Conservation (phyloP, 2,797 vertebrate species). For the Mormyrops boulengeri region DNA sequence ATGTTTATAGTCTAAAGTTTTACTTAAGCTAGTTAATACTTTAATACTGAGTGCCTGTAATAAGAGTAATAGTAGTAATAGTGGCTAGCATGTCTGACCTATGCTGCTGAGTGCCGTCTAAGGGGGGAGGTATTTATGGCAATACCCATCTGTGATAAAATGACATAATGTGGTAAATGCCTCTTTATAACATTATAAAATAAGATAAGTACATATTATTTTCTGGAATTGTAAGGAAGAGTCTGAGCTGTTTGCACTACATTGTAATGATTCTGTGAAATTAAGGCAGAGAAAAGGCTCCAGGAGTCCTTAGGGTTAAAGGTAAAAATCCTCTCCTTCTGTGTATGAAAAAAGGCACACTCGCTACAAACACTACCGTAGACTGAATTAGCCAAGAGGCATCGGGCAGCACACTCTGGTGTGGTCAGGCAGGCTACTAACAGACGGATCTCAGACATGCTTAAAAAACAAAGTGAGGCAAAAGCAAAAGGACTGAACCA, state of each 20-base stretch:
- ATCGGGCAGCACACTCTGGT: background rate
- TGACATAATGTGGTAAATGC: constrained; percentile 16
- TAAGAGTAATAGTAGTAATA: background rate
- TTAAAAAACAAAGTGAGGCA: background rate
- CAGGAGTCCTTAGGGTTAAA: background rate
- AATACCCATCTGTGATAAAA: constrained; percentile 2
- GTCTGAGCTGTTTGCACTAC: background rate
- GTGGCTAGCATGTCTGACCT: background rate
- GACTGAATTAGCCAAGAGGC: background rate
- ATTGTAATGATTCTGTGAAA: background rate
- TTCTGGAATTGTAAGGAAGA: background rate
- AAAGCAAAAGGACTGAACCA: background rate
- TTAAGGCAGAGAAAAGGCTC: background rate
- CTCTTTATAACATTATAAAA: background rate
- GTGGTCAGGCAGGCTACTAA: background rate
- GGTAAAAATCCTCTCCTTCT: background rate
- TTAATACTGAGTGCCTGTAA: background rate
- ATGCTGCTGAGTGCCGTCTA: background rate
- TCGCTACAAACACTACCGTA: background rate
- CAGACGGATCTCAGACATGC: background rate
- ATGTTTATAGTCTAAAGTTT: background rate
- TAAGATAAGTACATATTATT: background rate
- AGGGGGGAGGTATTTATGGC: background rate
- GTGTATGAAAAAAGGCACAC: background rate
- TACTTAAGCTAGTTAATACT: background rate